phyloP scores from a whole-genome alignment of 2,797 vertebrate species.

The Tragelaphus oryx region DNA sequence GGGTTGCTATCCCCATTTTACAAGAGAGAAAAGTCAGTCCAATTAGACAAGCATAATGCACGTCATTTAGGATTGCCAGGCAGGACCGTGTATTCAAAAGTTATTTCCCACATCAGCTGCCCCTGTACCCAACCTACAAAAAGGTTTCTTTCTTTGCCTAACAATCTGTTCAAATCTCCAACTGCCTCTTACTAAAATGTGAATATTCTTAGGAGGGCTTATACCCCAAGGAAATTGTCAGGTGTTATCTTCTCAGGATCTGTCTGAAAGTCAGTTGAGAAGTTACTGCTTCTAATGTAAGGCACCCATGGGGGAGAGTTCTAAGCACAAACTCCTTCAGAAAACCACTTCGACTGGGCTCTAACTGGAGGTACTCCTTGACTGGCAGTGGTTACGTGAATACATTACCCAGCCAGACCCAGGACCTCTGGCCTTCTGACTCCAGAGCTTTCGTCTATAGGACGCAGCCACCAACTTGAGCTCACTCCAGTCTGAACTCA shows the following conservation, averaged over 20 bases:
- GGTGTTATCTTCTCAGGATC: not conserved
- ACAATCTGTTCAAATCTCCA: not conserved
- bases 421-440: not conserved
- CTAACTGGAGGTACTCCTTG: not conserved
- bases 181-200: not conserved
- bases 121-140: not conserved
- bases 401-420: not conserved
- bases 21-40: not conserved
- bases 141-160: not conserved
- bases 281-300: not conserved
- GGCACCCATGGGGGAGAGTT: not conserved
- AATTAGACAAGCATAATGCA: not conserved
- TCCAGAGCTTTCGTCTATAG: not conserved
- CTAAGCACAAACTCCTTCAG: not conserved
- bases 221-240: not conserved
- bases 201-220: not conserved
- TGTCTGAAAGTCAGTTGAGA: not conserved
- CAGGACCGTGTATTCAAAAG: not conserved
- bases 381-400: not conserved
- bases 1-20: not conserved
- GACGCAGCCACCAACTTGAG: not conserved
- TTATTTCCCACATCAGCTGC: not conserved
- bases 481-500: not conserved
- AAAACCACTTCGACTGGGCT: not conserved
- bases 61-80: not conserved